phyloP scores from a whole-genome alignment of 2,797 vertebrate genomes.

The Adelosebastes latens region DNA sequence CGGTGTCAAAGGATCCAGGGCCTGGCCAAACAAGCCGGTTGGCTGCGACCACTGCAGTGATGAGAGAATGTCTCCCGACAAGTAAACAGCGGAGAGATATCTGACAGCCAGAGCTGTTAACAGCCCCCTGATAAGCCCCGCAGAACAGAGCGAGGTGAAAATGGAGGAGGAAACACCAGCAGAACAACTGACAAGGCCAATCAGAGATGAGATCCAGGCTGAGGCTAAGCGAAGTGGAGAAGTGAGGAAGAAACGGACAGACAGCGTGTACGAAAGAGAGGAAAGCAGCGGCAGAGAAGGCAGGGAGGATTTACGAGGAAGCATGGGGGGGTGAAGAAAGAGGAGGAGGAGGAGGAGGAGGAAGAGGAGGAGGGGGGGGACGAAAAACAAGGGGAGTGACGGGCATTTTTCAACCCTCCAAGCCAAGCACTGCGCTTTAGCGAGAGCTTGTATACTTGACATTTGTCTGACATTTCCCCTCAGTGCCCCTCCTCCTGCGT shows the following conservation, averaged over 20 bases:
- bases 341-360: no score
- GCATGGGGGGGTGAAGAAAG: not conserved
- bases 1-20: slow-evolving; percentile 49
- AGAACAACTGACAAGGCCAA: slow-evolving; percentile 63
- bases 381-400: slow-evolving; percentile 29
- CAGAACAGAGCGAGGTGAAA: slow-evolving; percentile 61
- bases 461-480: slow-evolving; percentile 87
- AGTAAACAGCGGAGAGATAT: slow-evolving; percentile 73
- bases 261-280: slow-evolving; percentile 16
- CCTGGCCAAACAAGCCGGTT: slow-evolving; percentile 56
- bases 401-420: slow-evolving; percentile 36
- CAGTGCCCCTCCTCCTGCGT: slow-evolving; percentile 47
- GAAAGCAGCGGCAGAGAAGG: not conserved
- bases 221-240: slow-evolving; percentile 40
- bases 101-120: slow-evolving; percentile 72
- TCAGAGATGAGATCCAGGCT: slow-evolving; percentile 49
- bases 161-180: slow-evolving; percentile 63
- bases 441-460: slow-evolving; percentile 80
- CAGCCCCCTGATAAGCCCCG: slow-evolving; percentile 69
- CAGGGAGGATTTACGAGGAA: slow-evolving; percentile 22
- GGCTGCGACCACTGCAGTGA: slow-evolving; percentile 52
- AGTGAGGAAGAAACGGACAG: slow-evolving; percentile 30
- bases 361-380: not conserved
- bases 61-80: slow-evolving; percentile 60
- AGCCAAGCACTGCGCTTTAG: slow-evolving; percentile 36